Base-by-base conservation (phyloP, 2,888 invertebrate genomes). In the Mesorhabditis sp. region DNA sequence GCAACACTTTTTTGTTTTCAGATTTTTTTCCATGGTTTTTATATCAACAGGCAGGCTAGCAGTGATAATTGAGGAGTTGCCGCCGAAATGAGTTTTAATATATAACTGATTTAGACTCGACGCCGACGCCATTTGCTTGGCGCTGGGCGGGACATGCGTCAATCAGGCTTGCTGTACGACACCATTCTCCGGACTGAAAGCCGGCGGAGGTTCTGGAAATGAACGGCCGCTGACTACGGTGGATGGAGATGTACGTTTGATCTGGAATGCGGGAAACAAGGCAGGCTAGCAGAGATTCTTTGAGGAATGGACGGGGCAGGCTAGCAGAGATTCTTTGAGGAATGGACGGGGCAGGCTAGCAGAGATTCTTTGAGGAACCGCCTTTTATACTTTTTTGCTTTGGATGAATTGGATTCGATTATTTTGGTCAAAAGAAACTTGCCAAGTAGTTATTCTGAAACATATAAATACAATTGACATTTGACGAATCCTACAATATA, bases 101-200 rank as follows among this genome's bases (percentile, higher is more conserved):
- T n/a, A 58, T 62, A 15, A 41, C n/a, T 43, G 28, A 28, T 66
- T 45, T 41, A 43, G 62, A 5, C 45, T 77, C 28, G 76, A 76
- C 58, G 65, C 76, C 50, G 80, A 80, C 50, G 76, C 78, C 0
- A 80, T 80, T 68, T 80, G 80, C 66, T 76, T 78, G n/a, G 80
- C 80, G 4, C 66, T 77, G 2, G 80, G 80, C 15, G 79, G 79
- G 7, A 77, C 74, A 10, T 79, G 79, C 61, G 72, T 74, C 6
- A 79, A 79, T 62, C 75, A 74, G 6, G 73, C 76, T 3, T 79
- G 79, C 66, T 79, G 80, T 68, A 80, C 80, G 5, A 79, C 78
- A n/a, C 78, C 78, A 5, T 79, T 80, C 71, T 70, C 74, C 7
- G 74, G 72, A n/a, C 67, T 78, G 10, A 41, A n/a, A 10, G n/a